Percentiles rank a stretch among this genome's conserved stretches.
Evolutionary conservation across 2,113 vertebrate species (phyloP).

Genomic region (Numida meleagris): DNA sequence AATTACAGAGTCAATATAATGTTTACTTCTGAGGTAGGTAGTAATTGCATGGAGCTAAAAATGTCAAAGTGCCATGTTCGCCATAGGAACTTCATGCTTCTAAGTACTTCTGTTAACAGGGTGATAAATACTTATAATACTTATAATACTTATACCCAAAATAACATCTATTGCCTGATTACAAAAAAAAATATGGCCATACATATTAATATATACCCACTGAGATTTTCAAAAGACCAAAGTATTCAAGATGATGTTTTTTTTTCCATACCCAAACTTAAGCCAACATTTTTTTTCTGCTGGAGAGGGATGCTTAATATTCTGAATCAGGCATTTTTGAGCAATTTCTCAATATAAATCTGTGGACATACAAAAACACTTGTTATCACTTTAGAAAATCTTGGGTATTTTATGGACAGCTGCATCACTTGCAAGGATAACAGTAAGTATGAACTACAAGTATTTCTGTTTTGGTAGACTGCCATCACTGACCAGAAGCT

Average conservation of each 20-base stretch:
- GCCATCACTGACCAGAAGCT: background rate
- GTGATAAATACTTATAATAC: background rate
- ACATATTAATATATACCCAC: background rate
- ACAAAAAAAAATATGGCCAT: background rate
- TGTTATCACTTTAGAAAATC: background rate
- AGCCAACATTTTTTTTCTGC: background rate
- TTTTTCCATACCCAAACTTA: background rate
- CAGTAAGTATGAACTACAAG: background rate
- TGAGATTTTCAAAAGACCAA: background rate
- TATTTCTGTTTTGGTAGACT: background rate
- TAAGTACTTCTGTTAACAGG: background rate
- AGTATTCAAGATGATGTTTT: background rate
- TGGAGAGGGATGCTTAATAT: background rate
- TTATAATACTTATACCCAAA: background rate
- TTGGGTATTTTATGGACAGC: background rate
- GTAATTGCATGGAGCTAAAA: background rate
- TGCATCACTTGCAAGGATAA: background rate
- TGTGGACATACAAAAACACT: background rate
- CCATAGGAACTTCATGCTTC: background rate
- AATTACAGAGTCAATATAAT: background rate
- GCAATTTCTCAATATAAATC: background rate
- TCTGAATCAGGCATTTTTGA: background rate
- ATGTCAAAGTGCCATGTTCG: background rate
- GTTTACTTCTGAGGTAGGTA: background rate
- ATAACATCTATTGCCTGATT: background rate